These are phyloP conservation scores for Hapalemur alaotrensis DNA, from an alignment of 2,797 vertebrate genomes.

Conservation along the genomic window DNA sequence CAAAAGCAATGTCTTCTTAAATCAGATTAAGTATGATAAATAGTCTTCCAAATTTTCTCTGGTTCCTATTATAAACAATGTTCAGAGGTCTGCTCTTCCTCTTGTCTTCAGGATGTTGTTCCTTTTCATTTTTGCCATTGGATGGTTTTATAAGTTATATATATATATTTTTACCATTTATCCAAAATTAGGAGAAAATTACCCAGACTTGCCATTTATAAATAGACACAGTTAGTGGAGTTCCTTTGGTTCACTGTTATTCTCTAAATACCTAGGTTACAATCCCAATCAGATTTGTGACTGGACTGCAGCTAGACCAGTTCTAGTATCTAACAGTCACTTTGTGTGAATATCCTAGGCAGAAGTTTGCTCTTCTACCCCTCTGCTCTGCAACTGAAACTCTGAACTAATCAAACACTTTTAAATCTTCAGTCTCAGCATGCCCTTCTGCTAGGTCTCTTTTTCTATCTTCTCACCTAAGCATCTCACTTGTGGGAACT, in stretches of 20 bases:
- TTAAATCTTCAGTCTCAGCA: background rate
- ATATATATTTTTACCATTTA: background rate
- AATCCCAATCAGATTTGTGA: background rate
- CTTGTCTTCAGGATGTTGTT: background rate
- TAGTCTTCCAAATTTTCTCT: slow-evolving; percentile 46
- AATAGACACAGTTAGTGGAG: background rate
- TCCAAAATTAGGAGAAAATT: background rate
- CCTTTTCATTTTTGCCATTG: background rate
- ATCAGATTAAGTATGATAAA: slow-evolving; percentile 75
- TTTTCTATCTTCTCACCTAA: background rate
- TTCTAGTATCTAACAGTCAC: background rate
- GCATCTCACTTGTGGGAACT: background rate
- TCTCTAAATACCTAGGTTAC: slow-evolving; percentile 8
- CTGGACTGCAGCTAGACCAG: background rate
- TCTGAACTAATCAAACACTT: background rate
- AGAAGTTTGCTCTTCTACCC: background rate
- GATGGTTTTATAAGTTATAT: background rate
- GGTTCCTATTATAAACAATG: slow-evolving; percentile 57
- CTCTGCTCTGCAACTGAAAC: background rate
- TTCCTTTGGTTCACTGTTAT: background rate
- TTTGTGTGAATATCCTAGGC: no score
- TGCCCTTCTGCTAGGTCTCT: background rate
- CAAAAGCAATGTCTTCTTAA: slow-evolving; percentile 66
- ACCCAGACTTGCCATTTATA: background rate
- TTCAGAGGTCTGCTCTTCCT: slow-evolving; percentile 4